phyloP scores from a whole-genome alignment of 1,140 invertebrate genomes.

The Drosophila tropicalis region DNA sequence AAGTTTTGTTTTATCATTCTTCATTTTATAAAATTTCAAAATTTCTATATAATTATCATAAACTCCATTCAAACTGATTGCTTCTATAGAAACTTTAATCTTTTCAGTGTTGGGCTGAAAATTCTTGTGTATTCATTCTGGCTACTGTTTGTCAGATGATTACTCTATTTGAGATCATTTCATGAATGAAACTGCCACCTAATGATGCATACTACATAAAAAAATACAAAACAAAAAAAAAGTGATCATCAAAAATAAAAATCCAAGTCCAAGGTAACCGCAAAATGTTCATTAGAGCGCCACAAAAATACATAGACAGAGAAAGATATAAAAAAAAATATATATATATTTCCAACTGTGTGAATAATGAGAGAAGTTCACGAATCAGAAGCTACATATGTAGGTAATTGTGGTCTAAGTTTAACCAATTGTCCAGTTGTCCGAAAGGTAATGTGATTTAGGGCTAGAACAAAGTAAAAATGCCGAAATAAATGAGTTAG shows the following conservation, averaged over 20 bases:
- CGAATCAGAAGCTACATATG: constrained; percentile 21
- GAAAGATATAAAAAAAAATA: background rate
- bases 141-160: constrained; percentile 46
- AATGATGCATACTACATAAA: constrained; percentile 46
- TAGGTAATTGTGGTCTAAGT: constrained; percentile 46
- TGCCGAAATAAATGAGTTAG: constrained; percentile 38
- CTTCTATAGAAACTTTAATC: background rate
- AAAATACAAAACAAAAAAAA: constrained; percentile 21
- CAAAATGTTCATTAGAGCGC: constrained; percentile 66
- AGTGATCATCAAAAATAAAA: constrained; percentile 6
- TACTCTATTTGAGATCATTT: constrained; percentile 52
- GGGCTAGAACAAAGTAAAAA: constrained; percentile 43
- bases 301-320: constrained; percentile 23
- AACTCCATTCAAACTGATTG: no score
- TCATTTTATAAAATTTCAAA: no score
- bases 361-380: constrained; percentile 52
- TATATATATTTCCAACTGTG: constrained; percentile 19
- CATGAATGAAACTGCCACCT: constrained; percentile 59
- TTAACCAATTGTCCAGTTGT: constrained; percentile 21
- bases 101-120: background rate
- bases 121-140: constrained; percentile 4
- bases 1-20: no score
- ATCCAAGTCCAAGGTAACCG: constrained; percentile 40
- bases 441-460: constrained; percentile 53
- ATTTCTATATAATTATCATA: no score